Evolutionary conservation across 1,140 invertebrate species (phyloP), one percentile per base, ranked within the genome.

Genomic region (Thereuonema tuberculata): DNA sequence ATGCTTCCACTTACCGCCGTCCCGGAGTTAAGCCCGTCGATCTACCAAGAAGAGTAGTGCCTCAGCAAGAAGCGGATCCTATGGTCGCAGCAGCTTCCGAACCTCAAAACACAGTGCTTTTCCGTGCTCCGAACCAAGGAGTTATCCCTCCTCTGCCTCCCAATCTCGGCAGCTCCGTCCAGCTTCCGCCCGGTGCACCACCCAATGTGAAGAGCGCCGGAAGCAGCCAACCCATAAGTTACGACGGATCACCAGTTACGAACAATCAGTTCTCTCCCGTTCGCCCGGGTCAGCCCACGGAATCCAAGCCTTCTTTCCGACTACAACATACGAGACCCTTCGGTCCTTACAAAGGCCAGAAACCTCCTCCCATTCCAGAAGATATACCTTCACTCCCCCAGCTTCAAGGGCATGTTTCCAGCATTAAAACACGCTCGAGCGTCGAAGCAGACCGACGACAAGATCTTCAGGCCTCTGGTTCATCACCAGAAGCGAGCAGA

Each of bases 1-100:
- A 63, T 48, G 62, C 62, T 27, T 66, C 65, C 1, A 46, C 54
- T 27, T 64, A 56, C 21, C 29, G 17, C 28, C 25, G 59, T 61
- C 43, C 26, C 15, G 56, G 26, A 20, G 12, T 25, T 12, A 23
- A 43, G 5, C 5, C 54, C 9, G 12, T 24, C 9, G 24, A 9
- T n/a, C 14, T 56, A 12, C 56, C 56, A 5, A 27, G 43, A 21
- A 12, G 12, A 46, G 12, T 26, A 9, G 50, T 52, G 50, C 50
- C 50, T n/a, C n/a, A n/a, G n/a, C n/a, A n/a, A n/a, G n/a, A n/a
- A n/a, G n/a, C n/a, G n/a, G 21, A 23, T 9, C 27, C 55, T n/a
- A n/a, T 26, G n/a, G 9, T 9, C 2, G 53, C 24, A 26, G 23
- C 3, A 26, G 23, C 53, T n/a, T 26, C 27, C 12, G 23, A 25